A percentile compares a stretch with the other conserved stretches of the same genome.
phyloP scores from a whole-genome alignment of 1,140 invertebrate genomes.

The Augochlora pura region DNA sequence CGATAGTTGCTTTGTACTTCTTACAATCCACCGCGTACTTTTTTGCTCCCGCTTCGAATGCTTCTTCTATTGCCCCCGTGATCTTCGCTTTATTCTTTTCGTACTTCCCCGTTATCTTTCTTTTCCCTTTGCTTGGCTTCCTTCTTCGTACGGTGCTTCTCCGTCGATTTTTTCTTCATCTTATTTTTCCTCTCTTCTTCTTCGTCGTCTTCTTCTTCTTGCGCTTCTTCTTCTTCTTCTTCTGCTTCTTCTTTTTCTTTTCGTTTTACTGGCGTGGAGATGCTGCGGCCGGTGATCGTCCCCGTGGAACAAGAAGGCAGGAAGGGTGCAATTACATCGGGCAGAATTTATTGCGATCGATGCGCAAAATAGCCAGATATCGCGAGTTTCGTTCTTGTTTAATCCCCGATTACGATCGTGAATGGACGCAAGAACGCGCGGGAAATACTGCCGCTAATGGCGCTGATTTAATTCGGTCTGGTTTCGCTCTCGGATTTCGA shows the following conservation, averaged over 20 bases:
- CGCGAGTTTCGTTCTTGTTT: slow-evolving; percentile 44
- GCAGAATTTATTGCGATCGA: slow-evolving; percentile 57
- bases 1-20: slow-evolving; percentile 1
- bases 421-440: slow-evolving; percentile 31
- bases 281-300: slow-evolving; percentile 1
- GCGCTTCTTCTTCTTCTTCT: background rate
- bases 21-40: slow-evolving; percentile 5
- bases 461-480: slow-evolving; percentile 39
- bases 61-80: background rate
- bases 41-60: background rate
- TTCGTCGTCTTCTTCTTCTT: background rate
- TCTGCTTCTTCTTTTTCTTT: background rate
- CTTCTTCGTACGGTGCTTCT: background rate
- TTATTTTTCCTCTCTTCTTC: slow-evolving; percentile 49
- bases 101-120: background rate
- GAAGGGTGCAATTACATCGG: slow-evolving; percentile 31
- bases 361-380: slow-evolving; percentile 35
- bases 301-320: too few relatives aligned
- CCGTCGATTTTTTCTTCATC: slow-evolving; percentile 20
- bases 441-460: slow-evolving; percentile 38
- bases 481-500: slow-evolving; percentile 21
- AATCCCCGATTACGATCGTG: slow-evolving; percentile 45
- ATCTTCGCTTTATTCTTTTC: background rate
- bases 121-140: background rate
- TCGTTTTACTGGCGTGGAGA: background rate